Conservation (phyloP, 2,113 vertebrate species). For the Bungarus multicinctus region DNA sequence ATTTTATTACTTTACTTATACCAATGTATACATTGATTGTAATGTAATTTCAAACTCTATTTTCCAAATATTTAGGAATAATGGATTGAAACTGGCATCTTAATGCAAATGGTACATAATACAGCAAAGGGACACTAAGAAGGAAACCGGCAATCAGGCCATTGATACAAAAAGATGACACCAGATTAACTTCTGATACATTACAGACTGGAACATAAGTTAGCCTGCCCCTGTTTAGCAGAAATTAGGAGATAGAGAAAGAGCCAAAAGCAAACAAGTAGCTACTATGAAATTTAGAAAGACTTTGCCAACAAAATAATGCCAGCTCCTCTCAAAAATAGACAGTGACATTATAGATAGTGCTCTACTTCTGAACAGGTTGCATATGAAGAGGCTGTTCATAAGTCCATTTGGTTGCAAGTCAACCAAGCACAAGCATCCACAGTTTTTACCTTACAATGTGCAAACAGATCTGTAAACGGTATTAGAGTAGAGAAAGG, state of each 20-base stretch:
- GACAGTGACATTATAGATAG: not conserved
- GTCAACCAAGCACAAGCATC: not conserved
- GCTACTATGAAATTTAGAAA: not conserved
- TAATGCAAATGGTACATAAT: not conserved
- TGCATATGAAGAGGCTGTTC: not conserved
- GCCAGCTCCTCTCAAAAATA: too few relatives aligned
- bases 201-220: not conserved
- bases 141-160: not conserved
- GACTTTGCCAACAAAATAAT: not conserved
- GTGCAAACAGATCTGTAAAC: not conserved
- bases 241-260: not conserved
- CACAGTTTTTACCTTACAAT: not conserved
- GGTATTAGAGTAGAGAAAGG: not conserved
- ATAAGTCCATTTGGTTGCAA: not conserved
- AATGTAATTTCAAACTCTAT: not conserved
- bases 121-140: not conserved
- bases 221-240: not conserved
- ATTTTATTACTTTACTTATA: not conserved
- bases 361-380: not conserved
- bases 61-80: not conserved
- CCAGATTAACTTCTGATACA: too few relatives aligned
- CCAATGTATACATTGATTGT: not conserved
- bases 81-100: not conserved
- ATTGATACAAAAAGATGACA: not conserved
- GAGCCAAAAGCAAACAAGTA: not conserved